Base-by-base conservation (phyloP, 2,888 invertebrate species). In the Phrixothrix hirtus region DNA sequence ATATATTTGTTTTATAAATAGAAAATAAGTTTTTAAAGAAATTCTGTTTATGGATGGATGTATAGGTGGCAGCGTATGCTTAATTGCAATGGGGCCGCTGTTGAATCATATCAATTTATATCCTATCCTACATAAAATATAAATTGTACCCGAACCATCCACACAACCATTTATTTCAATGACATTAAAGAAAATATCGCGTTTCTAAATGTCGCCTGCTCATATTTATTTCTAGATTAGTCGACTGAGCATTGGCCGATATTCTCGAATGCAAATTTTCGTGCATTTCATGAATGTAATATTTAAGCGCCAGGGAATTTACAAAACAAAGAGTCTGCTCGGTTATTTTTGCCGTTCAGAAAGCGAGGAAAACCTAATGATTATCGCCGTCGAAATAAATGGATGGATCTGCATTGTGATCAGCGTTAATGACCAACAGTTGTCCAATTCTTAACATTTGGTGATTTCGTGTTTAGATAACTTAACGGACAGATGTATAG, bases 401-500 rank as follows among this genome's bases (percentile, higher is more conserved):
- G 44, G 32, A 44, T 27, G 64, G 67, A 67, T 68, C 65, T 52
- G 50, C 51, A 41, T 61, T 64, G 59, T 65, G 65, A 67, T 68
- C 67, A 59, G 66, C 65, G 69, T 64, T 67, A 67, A 68, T 65
- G 63, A 58, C 29, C 42, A 66, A 64, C 69, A 68, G 69, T 69
- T 69, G 69, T 65, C 62, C 66, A 68, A 66, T 70, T 68, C 67
- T 68, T 65, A 67, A 65, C 69, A 69, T 69, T 70, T 66, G 69
- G 65, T 63, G 70, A 70, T 70, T 54, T 58, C 67, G 63, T 66
- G 68, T 45, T 26, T 39, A 60, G 70, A 70, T 70, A 70, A 68
- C 68, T 66, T 69, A 68, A 68, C 69, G 69, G 67, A 46, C 56
- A 52, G 35, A 46, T 51, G 35, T 39, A 39, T 39, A 41, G 47